Base-by-base conservation (phyloP, 2,888 invertebrate genomes). In the Lasioglossum figueresi region DNA sequence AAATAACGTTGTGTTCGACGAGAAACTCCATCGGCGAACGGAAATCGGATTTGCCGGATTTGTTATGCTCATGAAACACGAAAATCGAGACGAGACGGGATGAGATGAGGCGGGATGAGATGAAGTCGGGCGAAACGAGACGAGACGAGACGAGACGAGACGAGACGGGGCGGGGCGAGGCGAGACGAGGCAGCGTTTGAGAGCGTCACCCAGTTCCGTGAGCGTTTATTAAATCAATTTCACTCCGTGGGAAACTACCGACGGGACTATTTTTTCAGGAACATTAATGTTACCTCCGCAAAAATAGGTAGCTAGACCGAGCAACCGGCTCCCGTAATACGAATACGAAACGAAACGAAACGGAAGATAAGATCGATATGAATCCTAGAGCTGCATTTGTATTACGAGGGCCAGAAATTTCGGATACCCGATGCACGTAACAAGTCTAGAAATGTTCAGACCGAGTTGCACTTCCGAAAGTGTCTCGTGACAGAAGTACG, bases 21-120 rank as follows among this genome's bases (percentile, higher is more conserved):
- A 40, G 71, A 27, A 77, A 59, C 66, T 52, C 66, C 76, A 72
- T 76, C 80, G 71, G 76, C 88, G 71, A 56, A 63, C 71, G 71
- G 80, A 88, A 80, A 89, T 88, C 76, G 73, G 73, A 85, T 87
- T 89, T 77, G 71, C 70, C 80, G 87, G 83, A 84, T 83, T 85
- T 84, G 77, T 87, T 79, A 78, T 87, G 80, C 87, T 84, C 76
- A 71, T 84, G 87, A 88, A 87, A 85, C 76, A 79, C 78, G 79
- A 82, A 89, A 88, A 87, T 79, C 80, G 80, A 78, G 87, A 84
- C 80, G 66, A 66, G 66, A 66, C 66, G 34, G 10, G 66, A 68
- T 8, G 68, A 68, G 68, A 63, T 31, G 63, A 63, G 63, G 6
- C 37, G 23, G 10, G 34, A 23, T 37, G 66, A 37, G 66, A 63